Conservation (phyloP, 1,140 invertebrate genomes). For the Drosophila mauritiana region DNA sequence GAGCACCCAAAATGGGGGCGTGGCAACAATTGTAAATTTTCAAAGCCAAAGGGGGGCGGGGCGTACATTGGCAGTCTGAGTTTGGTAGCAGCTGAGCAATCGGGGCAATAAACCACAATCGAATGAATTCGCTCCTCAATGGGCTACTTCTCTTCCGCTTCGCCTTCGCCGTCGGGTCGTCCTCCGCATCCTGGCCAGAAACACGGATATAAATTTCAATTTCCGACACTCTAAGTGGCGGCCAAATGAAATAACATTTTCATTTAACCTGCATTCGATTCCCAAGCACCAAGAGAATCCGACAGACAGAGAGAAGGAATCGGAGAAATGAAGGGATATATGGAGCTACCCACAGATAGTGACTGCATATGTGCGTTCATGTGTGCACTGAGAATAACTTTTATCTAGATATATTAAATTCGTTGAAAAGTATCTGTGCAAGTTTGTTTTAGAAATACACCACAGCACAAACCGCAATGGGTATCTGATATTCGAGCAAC, state of each 20-base stretch:
- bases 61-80: conserved; percentile 16
- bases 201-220: conserved; percentile 84
- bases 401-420: no score
- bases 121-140: conserved; percentile 72
- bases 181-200: conserved; percentile 64
- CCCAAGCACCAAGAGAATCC: conserved; percentile 34
- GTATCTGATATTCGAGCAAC: no score
- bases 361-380: conserved; percentile 24
- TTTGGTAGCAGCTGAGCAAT: conserved; percentile 74
- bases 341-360: conserved; percentile 9
- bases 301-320: conserved; percentile 8
- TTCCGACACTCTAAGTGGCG: conserved; percentile 84
- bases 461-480: no score
- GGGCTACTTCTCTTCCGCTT: conserved; percentile 39
- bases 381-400: conserved; percentile 12
- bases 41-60: conserved; percentile 3
- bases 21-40: conserved; percentile 19
- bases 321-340: conserved; percentile 5
- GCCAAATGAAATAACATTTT: conserved; percentile 84
- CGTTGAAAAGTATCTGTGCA: no score
- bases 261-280: conserved; percentile 84
- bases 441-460: no score
- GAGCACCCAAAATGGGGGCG: background rate
- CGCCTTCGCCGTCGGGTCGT: conserved; percentile 12
- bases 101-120: conserved; percentile 80